These are phyloP conservation scores for Drosophila kanekoi DNA, from an alignment of 2,888 invertebrate species.

Conservation along the genomic window DNA sequence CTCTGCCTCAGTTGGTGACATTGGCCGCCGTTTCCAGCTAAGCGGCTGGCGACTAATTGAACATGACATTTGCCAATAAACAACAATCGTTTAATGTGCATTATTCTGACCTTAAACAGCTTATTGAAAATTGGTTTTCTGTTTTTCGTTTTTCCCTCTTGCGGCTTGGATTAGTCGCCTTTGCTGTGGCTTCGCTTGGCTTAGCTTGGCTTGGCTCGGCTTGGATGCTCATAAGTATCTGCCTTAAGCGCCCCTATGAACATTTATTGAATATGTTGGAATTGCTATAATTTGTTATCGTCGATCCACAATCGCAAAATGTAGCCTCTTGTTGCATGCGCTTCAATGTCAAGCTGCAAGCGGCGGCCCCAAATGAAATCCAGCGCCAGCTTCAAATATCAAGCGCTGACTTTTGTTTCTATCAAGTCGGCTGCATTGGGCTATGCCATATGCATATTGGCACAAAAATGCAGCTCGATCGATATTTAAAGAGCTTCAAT, in stretches of 20 bases:
- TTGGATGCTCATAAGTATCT: conserved; percentile 1
- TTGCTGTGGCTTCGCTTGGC: background rate
- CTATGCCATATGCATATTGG: conserved; percentile 20
- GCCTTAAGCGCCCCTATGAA: conserved; percentile 15
- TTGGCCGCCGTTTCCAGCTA: conserved; percentile 45
- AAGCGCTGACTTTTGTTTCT: conserved; percentile 33
- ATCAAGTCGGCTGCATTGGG: conserved; percentile 7
- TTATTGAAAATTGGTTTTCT: conserved; percentile 15
- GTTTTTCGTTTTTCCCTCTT: background rate
- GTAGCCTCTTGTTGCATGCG: conserved; percentile 40
- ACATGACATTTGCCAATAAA: conserved; percentile 79
- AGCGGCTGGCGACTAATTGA: conserved; percentile 61
- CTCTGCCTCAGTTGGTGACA: conserved; percentile 39
- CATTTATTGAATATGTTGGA: conserved; percentile 14
- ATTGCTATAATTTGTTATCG: conserved; percentile 20
- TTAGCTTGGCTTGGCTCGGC: background rate
- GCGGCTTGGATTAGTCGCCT: background rate
- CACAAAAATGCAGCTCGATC: conserved; percentile 11
- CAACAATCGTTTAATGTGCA: conserved; percentile 73
- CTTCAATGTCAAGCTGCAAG: conserved; percentile 62
- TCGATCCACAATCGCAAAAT: conserved; percentile 23
- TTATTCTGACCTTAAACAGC: conserved; percentile 62
- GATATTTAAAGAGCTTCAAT: background rate
- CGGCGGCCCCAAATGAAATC: conserved; percentile 29
- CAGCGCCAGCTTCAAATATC: conserved; percentile 46